These are phyloP conservation scores for Gouania willdenowi DNA, from an alignment of 2,797 vertebrate genomes.

Conservation along the genomic window DNA sequence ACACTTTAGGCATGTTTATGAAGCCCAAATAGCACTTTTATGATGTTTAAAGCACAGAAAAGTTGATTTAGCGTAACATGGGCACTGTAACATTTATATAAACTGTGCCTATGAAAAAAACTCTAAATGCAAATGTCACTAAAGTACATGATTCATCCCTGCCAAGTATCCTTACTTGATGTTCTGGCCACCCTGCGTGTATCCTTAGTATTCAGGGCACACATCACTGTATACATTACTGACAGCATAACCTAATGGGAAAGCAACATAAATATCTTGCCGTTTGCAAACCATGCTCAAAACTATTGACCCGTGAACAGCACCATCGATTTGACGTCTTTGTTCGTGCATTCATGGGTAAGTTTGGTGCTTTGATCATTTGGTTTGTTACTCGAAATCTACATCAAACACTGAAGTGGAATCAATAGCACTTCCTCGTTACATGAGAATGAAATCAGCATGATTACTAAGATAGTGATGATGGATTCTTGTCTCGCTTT, in stretches of 20 bases:
- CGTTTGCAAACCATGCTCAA: conserved; percentile 42
- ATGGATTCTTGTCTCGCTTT: conserved; percentile 26
- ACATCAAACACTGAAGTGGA: conserved; percentile 52
- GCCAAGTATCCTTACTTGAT: no score
- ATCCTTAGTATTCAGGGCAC: no score
- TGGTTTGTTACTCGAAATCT: conserved; percentile 54
- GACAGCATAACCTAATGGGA: conserved; percentile 17
- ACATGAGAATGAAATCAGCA: conserved; percentile 62
- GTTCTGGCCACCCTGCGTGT: no score
- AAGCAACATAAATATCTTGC: conserved; percentile 58
- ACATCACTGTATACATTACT: conserved; percentile 18
- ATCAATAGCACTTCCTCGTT: conserved; percentile 51
- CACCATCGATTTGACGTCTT: conserved; percentile 70
- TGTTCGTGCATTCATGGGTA: conserved; percentile 64
- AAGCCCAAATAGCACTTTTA: no score
- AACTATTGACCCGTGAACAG: conserved; percentile 65
- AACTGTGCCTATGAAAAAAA: no score
- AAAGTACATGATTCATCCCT: no score
- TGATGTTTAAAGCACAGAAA: no score
- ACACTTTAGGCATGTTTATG: no score
- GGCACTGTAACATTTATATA: no score
- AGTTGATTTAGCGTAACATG: no score
- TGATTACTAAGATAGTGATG: conserved; percentile 40
- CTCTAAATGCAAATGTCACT: no score
- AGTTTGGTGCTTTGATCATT: conserved; percentile 67